Base-by-base conservation (phyloP, 1,140 invertebrate genomes). In the Yoshiicerus persimilis region DNA sequence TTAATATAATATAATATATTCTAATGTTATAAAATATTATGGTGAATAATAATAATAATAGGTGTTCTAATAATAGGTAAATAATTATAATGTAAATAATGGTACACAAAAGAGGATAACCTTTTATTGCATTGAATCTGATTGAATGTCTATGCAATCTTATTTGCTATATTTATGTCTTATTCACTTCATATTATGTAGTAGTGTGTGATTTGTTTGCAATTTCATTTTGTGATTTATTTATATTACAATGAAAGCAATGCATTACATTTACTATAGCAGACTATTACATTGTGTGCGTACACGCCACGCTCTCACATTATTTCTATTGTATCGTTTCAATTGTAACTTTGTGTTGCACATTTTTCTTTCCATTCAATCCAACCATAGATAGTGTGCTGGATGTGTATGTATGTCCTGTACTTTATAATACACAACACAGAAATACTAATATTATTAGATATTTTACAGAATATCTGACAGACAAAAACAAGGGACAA, bases 1-100 rank as follows among this genome's bases (percentile, higher is more conserved):
- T 27, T 75, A 47, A 77, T 77, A 36, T 77, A 77, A 77, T 77
- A 77, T 77, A 36, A 75, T 77, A 36, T 34, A 36, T 16, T 77
- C 13, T 77, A 77, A 34, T 13, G 30, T 36, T 34, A 77, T 77
- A 77, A 34, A 77, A 77, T 77, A 36, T 77, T 34, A 77, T 77
- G 70, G 70, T 77, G 70, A 77, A 77, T 77, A 75, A 75, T 75
- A 77, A 77, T 77, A 34, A 77, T 77, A 77, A 77, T 77, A 77
- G 16, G 39, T 41, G 39, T 13, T 32, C 27, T 77, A 77, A 70
- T 70, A 70, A 70, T 70, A 30, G 27, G 25, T 70, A 70, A 70
- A 36, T 32, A 32, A n/a, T n/a, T 77, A 23, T 70, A 70, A 70
- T 75, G 70, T 77, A 77, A 77, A 77, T 36, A 77, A 77, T 77